Evolutionary conservation across 2,797 vertebrate genomes (phyloP).

Genomic region (Tauraco hartlaubi): DNA sequence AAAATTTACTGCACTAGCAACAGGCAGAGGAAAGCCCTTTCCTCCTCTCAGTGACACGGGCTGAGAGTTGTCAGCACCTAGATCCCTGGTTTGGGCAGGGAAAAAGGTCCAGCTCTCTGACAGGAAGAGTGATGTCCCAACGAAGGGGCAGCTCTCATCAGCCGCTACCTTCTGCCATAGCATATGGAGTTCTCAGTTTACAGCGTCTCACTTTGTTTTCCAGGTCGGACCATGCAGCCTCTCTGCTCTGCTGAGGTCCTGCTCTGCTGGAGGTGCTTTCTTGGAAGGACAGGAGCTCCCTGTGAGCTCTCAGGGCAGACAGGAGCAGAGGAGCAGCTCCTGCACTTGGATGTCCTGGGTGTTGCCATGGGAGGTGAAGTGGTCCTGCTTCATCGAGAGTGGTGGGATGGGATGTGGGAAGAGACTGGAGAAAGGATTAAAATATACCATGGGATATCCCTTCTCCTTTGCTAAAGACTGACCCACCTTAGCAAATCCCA

Average conservation of each 20-base stretch:
- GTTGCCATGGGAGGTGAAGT: background rate
- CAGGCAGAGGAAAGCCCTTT: background rate
- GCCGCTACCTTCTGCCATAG: background rate
- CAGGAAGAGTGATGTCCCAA: rapidly evolving
- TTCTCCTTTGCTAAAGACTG: background rate
- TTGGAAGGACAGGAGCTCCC: background rate
- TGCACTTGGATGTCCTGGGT: background rate
- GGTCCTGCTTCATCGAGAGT: background rate
- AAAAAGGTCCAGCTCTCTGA: background rate
- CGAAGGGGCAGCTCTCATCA: background rate
- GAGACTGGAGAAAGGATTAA: background rate
- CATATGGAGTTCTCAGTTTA: background rate
- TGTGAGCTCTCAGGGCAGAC: background rate
- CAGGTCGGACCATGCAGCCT: no score
- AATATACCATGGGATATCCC: rapidly evolving
- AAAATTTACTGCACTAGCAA: background rate
- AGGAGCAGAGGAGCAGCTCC: background rate
- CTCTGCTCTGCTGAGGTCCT: background rate
- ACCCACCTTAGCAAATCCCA: background rate
- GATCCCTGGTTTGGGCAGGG: background rate
- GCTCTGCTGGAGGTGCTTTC: background rate
- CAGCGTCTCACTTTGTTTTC: background rate
- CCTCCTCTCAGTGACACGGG: background rate
- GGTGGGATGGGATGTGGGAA: background rate
- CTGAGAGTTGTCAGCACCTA: background rate